A percentile compares a stretch with the other conserved stretches of the same genome.
Evolutionary conservation across 2,797 vertebrate species (phyloP).

Genomic region (Tarsius wallacei): DNA sequence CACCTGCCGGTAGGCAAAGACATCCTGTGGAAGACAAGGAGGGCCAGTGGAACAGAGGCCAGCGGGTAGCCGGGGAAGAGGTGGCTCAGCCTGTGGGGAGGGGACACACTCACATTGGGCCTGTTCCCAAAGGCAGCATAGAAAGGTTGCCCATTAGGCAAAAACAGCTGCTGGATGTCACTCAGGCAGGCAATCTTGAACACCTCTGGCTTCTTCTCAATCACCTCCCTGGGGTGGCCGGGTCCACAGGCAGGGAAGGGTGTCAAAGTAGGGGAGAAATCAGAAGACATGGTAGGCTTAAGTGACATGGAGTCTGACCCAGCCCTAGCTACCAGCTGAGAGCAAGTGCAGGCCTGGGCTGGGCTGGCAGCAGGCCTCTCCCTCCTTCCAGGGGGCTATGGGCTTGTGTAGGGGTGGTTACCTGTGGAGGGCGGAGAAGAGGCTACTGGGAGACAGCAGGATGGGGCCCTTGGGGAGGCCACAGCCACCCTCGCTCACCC

Average conservation of each 20-base stretch:
- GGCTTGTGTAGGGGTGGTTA: conserved; percentile 71
- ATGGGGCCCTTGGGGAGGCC: conserved; percentile 97
- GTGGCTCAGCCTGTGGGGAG: background rate
- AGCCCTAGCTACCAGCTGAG: background rate
- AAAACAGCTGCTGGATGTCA: conserved; percentile 96
- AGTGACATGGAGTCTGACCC: background rate
- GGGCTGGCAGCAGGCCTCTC: background rate
- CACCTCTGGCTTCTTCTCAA: conserved; percentile 97
- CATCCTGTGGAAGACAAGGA: conserved; percentile 92
- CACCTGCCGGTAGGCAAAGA: conserved; percentile 95
- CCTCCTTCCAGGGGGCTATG: fast-evolving
- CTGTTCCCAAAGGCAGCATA: conserved; percentile 97
- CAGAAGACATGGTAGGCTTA: background rate
- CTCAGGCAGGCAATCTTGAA: conserved; percentile 97
- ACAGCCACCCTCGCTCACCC: conserved; percentile 96
- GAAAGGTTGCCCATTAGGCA: conserved; percentile 92
- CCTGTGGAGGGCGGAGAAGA: conserved; percentile 98
- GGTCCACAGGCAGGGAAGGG: background rate
- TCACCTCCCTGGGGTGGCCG: conserved; percentile 95
- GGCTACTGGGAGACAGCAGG: conserved; percentile 97
- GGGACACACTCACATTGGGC: conserved; percentile 93
- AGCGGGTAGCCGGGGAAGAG: background rate
- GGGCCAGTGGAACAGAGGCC: background rate
- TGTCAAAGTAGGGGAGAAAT: background rate
- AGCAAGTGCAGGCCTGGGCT: background rate